Evolutionary conservation across 1,140 invertebrate species (phyloP), one percentile per base, ranked within the genome.

Genomic region (Meloidogyne floridensis): DNA sequence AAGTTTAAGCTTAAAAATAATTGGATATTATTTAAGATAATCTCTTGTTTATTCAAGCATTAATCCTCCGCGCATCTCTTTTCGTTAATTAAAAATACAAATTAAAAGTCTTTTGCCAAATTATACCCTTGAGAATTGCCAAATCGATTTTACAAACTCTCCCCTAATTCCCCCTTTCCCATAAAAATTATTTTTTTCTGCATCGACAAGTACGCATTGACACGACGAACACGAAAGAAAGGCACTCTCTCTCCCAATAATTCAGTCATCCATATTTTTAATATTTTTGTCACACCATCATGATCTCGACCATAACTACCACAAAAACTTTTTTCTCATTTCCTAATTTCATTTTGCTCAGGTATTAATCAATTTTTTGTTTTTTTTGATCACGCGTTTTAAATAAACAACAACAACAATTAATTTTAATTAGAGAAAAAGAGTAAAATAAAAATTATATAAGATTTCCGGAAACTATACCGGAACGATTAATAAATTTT

Each of bases 261-360:
- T 65, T 65, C 59, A 65, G 59, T 65, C 59, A 65, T 65, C 59
- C 59, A 65, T 65, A 65, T 65, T 65, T 65, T 65, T 59, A 65
- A 65, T 65, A 65, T 65, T 65, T 65, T 65, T 65, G 59, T 65
- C 59, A 65, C 59, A 65, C 59, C 59, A 65, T 65, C n/a, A 65
- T 15, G 59, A 65, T 65, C 59, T 65, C 59, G 15, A n/a, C n/a
- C 10, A 15, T 15, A 15, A 15, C 15, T 15, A 59, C 56, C 32
- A 32, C 32, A 32, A 32, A 32, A 59, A 65, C n/a, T 15, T 65
- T 65, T 4, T 5, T 65, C 7, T 18, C 7, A 6, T 65, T n/a
- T 65, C n/a, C n/a, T 65, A 4, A 15, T 59, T 59, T 59, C 11
- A 15, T 59, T 59, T 15, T 13, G 3, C 11, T 15, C 56, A 59